Evolutionary conservation across 2,113 vertebrate genomes (phyloP).

Genomic region (Clupea harengus): DNA sequence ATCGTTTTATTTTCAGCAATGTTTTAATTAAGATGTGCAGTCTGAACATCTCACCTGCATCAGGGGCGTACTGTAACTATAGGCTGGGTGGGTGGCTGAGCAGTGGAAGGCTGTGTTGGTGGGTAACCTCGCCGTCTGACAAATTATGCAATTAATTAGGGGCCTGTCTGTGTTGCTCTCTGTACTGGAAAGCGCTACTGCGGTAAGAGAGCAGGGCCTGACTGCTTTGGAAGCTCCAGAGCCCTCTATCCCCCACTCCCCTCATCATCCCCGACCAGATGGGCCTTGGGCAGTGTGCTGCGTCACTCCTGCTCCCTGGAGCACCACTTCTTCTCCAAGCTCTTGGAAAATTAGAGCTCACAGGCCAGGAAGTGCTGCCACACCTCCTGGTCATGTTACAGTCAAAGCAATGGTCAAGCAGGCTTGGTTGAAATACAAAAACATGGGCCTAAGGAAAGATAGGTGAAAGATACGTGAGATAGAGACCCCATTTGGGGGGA

Average conservation of each 20-base stretch:
- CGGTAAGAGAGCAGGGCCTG: neutral
- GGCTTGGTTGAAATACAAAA: neutral
- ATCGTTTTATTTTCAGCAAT: neutral
- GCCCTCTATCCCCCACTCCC: neutral
- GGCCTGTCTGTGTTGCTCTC: constrained; percentile 47
- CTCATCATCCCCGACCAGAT: neutral
- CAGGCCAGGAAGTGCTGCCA: neutral
- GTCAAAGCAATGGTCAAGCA: neutral
- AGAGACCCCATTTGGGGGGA: neutral
- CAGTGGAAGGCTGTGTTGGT: neutral
- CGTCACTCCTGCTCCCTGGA: neutral
- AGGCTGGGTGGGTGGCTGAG: neutral
- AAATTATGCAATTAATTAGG: constrained; percentile 56
- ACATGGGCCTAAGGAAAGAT: neutral
- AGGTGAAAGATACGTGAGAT: neutral
- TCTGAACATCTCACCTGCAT: neutral
- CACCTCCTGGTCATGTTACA: neutral
- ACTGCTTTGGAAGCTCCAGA: neutral
- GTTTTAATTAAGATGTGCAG: neutral
- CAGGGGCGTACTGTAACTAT: neutral
- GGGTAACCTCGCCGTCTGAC: constrained; percentile 33
- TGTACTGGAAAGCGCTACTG: constrained; percentile 40
- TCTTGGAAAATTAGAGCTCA: neutral
- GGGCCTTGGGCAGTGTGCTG: neutral
- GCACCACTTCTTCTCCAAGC: neutral